Conservation (phyloP, 35 echinoderm and acorn worm genomes). For the Hemicentrotus pulcherrimus region DNA sequence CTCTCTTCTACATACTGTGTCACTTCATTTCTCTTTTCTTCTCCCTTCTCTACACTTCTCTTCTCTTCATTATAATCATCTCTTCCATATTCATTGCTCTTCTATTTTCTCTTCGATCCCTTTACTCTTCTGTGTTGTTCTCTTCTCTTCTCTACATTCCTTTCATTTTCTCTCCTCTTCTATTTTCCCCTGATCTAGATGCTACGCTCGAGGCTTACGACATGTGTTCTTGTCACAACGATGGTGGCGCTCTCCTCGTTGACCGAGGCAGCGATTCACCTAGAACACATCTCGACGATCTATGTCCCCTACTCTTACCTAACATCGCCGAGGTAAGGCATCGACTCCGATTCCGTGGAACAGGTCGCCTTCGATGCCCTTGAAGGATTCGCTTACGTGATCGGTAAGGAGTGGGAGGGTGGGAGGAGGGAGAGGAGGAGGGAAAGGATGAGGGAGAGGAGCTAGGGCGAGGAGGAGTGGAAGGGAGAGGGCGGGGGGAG, state of each 20-base stretch:
- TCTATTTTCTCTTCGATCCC: no score
- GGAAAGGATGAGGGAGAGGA: background rate
- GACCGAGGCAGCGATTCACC: background rate
- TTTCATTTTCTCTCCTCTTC: background rate
- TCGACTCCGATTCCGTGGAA: slow-evolving; percentile 52
- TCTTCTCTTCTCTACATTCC: background rate
- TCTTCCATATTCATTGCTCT: background rate
- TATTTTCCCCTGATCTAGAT: background rate
- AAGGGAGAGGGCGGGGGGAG: background rate
- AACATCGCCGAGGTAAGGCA: background rate
- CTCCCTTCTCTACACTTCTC: background rate
- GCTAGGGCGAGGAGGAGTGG: background rate
- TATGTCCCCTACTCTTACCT: slow-evolving; percentile 63
- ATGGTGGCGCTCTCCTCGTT: background rate
- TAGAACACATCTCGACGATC: slow-evolving; percentile 51
- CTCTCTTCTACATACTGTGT: no score
- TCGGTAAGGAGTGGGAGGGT: slow-evolving; percentile 39
- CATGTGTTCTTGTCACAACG: background rate
- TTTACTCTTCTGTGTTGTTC: no score
- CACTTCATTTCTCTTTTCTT: background rate
- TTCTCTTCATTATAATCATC: background rate
- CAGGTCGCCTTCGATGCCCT: slow-evolving; percentile 58
- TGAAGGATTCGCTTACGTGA: slow-evolving; percentile 53
- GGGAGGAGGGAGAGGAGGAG: background rate
- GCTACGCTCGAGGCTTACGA: background rate